Base-by-base conservation (phyloP, 2,888 invertebrate genomes). In the Sphaerophoria rueppellii region DNA sequence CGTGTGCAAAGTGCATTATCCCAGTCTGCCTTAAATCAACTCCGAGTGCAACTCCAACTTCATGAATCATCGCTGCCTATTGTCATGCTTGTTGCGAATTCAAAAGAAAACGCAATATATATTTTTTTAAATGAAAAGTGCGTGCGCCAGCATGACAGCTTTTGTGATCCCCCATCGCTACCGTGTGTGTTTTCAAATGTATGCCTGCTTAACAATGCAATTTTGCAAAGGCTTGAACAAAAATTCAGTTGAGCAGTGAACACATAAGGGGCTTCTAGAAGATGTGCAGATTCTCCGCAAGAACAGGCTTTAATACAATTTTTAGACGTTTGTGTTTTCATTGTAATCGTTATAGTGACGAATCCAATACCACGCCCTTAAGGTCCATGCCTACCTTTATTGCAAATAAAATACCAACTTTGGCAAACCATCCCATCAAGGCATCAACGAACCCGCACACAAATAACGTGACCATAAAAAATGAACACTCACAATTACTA, bases 381-480 rank as follows among this genome's bases (percentile, higher is more conserved):
- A 2, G 0, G 14, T 24, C 24, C 24, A 4, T 35, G 12, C 40
- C 40, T 24, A 40, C 40, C 40, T 24, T 6, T 4, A n/a, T 43
- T 24, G 2, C 11, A 55, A 32, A 14, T 2, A 50, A 34, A 57
- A 11, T 32, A 54, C 72, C 58, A 67, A 55, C 69, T 52, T n/a
- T 46, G 14, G 50, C 40, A 35, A 50, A 74, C 70, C 63, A 24
- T 24, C 58, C 58, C 70, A 78, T 73, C 78, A 78, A 57, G 52
- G 52, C 74, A 50, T 48, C 34, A 43, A 43, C 63, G 43, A 32
- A 50, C 65, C 50, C 50, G 65, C 74, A 65, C 63, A 71, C 54
- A 60, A 70, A 69, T 83, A 79, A 67, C 82, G 79, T 83, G 82
- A 79, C 79, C 82, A 74, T 83, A 83, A 67, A 82, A 79, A 65